Conservation (phyloP, 2,113 vertebrate genomes). For the Ptilorrhoa leucosticta region DNA sequence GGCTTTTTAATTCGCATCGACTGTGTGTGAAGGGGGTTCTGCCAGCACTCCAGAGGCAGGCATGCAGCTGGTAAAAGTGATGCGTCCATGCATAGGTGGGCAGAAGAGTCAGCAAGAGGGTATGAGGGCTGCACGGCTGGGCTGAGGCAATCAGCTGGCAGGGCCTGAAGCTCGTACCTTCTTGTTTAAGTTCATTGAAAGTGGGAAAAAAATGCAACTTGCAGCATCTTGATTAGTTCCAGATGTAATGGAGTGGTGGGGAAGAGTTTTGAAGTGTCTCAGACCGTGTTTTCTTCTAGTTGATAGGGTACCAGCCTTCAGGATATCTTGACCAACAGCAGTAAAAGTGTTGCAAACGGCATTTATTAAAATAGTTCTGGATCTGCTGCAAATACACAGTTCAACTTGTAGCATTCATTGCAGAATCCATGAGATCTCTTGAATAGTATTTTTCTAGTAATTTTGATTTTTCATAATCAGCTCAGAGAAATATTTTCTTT, state of each 20-base stretch:
- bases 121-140: neutral
- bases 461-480: neutral
- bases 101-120: neutral
- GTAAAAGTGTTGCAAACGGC: rapidly evolving
- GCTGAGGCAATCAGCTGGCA: neutral
- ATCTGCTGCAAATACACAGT: neutral
- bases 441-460: neutral
- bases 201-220: neutral
- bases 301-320: neutral
- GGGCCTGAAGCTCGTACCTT: neutral
- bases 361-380: neutral
- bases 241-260: neutral
- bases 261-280: neutral
- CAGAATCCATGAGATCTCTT: neutral
- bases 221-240: neutral
- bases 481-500: neutral
- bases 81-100: neutral
- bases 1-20: neutral
- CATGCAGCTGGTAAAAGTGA: neutral
- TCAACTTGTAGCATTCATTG: neutral
- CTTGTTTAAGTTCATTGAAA: neutral
- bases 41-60: neutral
- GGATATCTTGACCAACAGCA: neutral
- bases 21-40: rapidly evolving
- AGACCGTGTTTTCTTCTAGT: neutral